A percentile compares a stretch with the other conserved stretches of the same genome.
Conservation (phyloP, 2,797 vertebrate species). For the Coranthus polyacanthus region DNA sequence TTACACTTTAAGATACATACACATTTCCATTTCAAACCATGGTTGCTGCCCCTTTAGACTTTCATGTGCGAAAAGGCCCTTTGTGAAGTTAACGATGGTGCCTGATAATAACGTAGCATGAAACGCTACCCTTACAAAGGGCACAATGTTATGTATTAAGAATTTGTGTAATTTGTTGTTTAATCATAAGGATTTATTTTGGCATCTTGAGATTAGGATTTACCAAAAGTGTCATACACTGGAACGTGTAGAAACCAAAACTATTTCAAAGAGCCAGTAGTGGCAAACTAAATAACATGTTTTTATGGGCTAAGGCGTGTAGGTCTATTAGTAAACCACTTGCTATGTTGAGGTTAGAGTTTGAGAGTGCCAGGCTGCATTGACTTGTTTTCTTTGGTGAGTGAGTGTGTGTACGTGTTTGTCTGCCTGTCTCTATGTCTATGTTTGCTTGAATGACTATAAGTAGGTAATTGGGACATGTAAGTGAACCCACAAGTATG, state of each 20-base stretch:
- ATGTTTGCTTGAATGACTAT: conserved; percentile 47
- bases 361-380: conserved; percentile 71
- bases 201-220: conserved; percentile 57
- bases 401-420: conserved; percentile 53
- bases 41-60: too few relatives aligned
- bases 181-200: conserved; percentile 64
- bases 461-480: conserved; percentile 57
- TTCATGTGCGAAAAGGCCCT: too few relatives aligned
- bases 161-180: too few relatives aligned
- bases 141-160: conserved; percentile 16
- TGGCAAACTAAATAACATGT: conserved; percentile 76
- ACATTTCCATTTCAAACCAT: too few relatives aligned
- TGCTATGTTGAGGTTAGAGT: conserved; percentile 74
- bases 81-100: too few relatives aligned
- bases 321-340: conserved; percentile 79
- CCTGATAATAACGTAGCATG: neutral
- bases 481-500: conserved; percentile 35
- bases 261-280: conserved; percentile 66
- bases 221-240: conserved; percentile 60
- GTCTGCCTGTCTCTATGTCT: conserved; percentile 41
- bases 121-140: conserved; percentile 7
- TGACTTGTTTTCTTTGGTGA: conserved; percentile 71
- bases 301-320: conserved; percentile 73
- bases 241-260: conserved; percentile 76
- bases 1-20: too few relatives aligned